Conservation (phyloP, 2,113 vertebrate genomes). For the Chloebia gouldiae region DNA sequence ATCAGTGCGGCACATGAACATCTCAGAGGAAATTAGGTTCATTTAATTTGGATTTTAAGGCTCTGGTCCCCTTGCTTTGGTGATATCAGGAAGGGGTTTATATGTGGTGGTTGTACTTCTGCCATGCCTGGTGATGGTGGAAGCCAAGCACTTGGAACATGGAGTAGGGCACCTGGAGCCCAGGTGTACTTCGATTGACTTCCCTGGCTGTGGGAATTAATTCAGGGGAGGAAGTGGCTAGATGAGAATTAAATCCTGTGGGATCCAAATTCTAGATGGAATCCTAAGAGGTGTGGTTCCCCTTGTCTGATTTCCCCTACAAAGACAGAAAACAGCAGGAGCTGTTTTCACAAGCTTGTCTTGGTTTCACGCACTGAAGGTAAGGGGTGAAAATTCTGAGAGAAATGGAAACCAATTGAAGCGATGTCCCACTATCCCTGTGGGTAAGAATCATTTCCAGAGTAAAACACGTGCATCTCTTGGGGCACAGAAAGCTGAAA, state of each 20-base stretch:
- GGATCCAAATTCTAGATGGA: not conserved
- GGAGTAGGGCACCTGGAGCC: not conserved
- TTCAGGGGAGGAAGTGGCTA: not conserved
- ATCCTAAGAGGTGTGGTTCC: not conserved
- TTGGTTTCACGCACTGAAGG: not conserved
- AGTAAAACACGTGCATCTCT: not conserved
- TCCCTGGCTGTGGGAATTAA: not conserved
- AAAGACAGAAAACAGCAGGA: not conserved
- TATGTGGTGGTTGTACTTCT: not conserved
- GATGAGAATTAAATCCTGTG: not conserved
- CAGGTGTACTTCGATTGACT: not conserved
- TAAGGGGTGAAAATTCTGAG: not conserved
- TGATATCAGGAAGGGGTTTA: not conserved
- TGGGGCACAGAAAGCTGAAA: not conserved
- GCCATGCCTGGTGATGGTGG: rapidly evolving
- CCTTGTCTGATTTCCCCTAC: not conserved
- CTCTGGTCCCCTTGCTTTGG: not conserved
- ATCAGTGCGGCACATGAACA: slow-evolving; percentile 38
- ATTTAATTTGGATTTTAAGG: slow-evolving; percentile 44
- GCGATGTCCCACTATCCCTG: not conserved
- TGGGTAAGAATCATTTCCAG: not conserved
- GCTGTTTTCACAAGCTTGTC: not conserved
- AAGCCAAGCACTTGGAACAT: not conserved
- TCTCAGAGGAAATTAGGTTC: slow-evolving; percentile 61
- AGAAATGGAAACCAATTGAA: not conserved